Base-by-base conservation (phyloP, 2,113 vertebrate species). In the Rhinichthys klamathensis region DNA sequence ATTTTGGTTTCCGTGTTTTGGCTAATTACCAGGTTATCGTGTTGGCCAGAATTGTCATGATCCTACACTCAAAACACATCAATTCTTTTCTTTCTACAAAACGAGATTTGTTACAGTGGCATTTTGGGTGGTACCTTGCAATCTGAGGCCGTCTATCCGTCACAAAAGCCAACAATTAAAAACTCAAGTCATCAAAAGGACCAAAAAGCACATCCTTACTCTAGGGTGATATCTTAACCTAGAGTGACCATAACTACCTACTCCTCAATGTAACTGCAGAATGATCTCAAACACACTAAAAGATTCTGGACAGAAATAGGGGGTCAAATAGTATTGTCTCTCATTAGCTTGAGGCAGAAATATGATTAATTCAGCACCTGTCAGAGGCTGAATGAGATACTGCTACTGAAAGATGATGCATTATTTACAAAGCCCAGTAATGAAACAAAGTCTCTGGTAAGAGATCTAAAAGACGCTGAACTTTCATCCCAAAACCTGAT, bases 331-430 rank as follows among this genome's bases (percentile, higher is more conserved):
- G 23, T 69, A 61, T 79, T 51, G 44, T 80, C 23, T 77, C 84
- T 83, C 63, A 85, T 83, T 79, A 85, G 32, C 65, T 54, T 58
- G 41, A 44, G 74, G 51, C 63, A 70, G 44, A 86, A 83, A 38
- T 54, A 65, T 86, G 58, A 86, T 84, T 84, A 86, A 86, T 86
- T 88, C 44, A 86, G 70, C 49, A 60, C 32, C 44, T 67, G 44
- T 72, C 44, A 21, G 75, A 86, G 80, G 15, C 61, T 9, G 32
- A 80, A 80, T 63, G 80, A 85, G 78, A 83, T 69, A 75, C 21
- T 2, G 84, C 63, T 27, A 70, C 74, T 23, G 79, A 49, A 61
- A 12, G 46, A 80, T 7, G 13, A 78, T 88, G 80, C 80, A 86
- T 86, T 88, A 88, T 88, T 88, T 60, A 83, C 63, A 70, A 38